These are phyloP conservation scores for Trissolcus japonicus DNA, from an alignment of 2,888 invertebrate genomes.

Conservation along the genomic window DNA sequence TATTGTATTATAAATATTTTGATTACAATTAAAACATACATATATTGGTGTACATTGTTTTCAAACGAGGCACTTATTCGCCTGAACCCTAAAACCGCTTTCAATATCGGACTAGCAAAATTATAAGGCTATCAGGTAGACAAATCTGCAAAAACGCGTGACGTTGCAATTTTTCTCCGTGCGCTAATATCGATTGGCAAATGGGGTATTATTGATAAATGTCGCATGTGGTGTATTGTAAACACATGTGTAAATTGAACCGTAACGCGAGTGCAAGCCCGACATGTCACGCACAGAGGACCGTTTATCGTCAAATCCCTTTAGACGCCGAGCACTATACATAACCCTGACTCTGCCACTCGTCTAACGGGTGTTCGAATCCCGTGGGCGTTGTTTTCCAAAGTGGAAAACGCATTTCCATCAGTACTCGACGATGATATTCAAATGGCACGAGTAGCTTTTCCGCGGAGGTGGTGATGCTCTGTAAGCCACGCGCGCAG, in stretches of 20 bases:
- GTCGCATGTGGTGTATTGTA: conserved; percentile 42
- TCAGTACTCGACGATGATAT: conserved; percentile 12
- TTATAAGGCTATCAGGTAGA: conserved; percentile 16
- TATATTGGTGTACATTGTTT: no score
- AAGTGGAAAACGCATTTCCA: conserved; percentile 31
- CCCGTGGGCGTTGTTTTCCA: conserved; percentile 39
- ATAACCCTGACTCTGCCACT: conserved; percentile 61
- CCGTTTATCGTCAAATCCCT: conserved; percentile 67
- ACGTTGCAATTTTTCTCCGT: conserved; percentile 21
- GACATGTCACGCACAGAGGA: conserved; percentile 64
- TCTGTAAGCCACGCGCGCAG: no score
- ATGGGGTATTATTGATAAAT: conserved; percentile 47
- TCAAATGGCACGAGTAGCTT: conserved; percentile 5
- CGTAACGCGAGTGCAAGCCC: conserved; percentile 44
- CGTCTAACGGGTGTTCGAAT: conserved; percentile 55
- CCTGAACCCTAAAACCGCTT: neutral
- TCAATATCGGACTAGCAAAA: conserved; percentile 24
- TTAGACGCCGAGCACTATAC: conserved; percentile 63
- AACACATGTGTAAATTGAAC: conserved; percentile 50
- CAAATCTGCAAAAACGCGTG: conserved; percentile 24
- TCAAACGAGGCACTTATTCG: no score
- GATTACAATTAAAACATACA: no score
- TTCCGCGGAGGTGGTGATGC: no score
- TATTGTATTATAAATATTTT: no score
- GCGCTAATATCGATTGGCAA: conserved; percentile 34